These are phyloP conservation scores for Microcebus lehilahytsara DNA, from an alignment of 2,113 vertebrate genomes.

Conservation along the genomic window DNA sequence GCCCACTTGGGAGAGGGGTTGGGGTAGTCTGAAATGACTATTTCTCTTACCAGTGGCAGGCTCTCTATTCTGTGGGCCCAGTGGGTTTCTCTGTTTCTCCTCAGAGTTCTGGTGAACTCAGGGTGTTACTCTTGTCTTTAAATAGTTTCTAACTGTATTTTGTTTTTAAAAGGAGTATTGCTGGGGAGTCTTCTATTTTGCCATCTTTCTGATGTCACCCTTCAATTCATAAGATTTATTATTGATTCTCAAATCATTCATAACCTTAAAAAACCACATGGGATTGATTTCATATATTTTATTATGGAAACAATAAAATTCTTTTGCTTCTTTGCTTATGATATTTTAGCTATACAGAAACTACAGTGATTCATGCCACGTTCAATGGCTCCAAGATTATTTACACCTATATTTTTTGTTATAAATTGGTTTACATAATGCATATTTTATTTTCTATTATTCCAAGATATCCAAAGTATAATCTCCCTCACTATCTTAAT, in stretches of 20 bases:
- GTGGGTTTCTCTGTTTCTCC: background rate
- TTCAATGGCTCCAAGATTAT: background rate
- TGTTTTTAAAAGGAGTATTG: background rate
- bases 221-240: background rate
- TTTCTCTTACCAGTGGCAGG: background rate
- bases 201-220: background rate
- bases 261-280: background rate
- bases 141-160: background rate
- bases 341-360: slow-evolving; percentile 1
- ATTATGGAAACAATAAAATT: background rate
- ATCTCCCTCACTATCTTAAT: background rate
- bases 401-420: background rate
- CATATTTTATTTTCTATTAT: background rate
- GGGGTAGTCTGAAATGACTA: background rate
- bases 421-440: background rate
- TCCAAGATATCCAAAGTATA: background rate
- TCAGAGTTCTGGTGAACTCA: background rate
- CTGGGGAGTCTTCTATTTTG: background rate
- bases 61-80: background rate
- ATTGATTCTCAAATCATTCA: background rate
- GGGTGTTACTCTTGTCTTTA: background rate
- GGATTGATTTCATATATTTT: background rate
- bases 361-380: background rate
- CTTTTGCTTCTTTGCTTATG: background rate
- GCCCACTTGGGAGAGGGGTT: background rate